Evolutionary conservation across 1,140 invertebrate species (phyloP), one percentile per base, ranked within the genome.

Genomic region (Zaprionus davidi): DNA sequence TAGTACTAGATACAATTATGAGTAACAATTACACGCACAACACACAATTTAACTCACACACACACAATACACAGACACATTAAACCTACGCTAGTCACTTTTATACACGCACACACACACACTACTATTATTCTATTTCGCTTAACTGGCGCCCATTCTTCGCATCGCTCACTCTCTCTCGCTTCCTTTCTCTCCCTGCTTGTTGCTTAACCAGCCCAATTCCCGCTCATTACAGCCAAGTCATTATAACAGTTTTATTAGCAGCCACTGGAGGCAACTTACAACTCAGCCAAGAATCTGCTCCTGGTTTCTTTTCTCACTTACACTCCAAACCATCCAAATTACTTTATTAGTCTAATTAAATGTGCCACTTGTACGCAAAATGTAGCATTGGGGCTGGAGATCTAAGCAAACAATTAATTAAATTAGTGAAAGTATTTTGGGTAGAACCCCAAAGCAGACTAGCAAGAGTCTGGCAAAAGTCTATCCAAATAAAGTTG

Each of bases 261-360:
- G 85, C 78, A 76, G 53, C 60, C 72, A 56, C 24, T 79, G 67
- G 26, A 73, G 71, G 31, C 20, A 72, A n/a, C 38, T 34, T 34
- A 11, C 9, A 34, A 2, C 41, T 7, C n/a, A 9, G 41, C n/a
- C 17, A 2, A 17, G 6, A 2, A 46, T 46, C 15, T n/a, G 6
- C 5, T 15, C 38, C 17, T 49, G 46, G 38, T 36, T 55, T 22
- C 71, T 59, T 76, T 60, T 70, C 79, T 79, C 76, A 81, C 75
- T 86, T 76, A 67, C 84, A 75, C 73, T 78, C 58, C 17, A 7
- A 46, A 72, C 76, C 77, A 84, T 46, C 55, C 65, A 71, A 90
- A 90, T 90, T 82, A 85, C 85, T 90, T 90, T 85, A 90, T 90
- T 90, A 90, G 81, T 63, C 85, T 90, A 88, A 88, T 88, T 88